phyloP scores from a whole-genome alignment of 1,140 invertebrate species.

The Lepidotrigona ventralis region DNA sequence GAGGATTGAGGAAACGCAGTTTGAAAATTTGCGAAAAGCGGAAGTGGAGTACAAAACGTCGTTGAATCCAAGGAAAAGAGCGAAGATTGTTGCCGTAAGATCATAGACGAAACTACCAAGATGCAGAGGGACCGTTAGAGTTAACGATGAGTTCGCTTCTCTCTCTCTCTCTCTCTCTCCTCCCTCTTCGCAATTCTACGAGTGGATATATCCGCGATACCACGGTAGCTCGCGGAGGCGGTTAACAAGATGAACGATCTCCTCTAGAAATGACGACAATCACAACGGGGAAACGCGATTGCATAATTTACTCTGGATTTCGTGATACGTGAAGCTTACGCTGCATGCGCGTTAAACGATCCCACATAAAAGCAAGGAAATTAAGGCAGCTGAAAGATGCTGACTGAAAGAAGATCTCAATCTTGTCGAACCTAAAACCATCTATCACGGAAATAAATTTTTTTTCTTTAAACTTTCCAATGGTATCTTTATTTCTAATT shows the following conservation, averaged over 20 bases:
- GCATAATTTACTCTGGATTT: conserved; percentile 30
- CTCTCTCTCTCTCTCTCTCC: conserved; percentile 3
- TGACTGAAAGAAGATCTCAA: too few species aligned
- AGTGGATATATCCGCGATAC: conserved; percentile 29
- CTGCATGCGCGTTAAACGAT: too few species aligned
- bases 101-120: conserved; percentile 33
- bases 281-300: conserved; percentile 5
- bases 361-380: too few species aligned
- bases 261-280: neutral
- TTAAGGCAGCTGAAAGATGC: too few species aligned
- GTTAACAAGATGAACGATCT: conserved; percentile 34
- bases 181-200: conserved; percentile 30
- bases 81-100: conserved; percentile 30
- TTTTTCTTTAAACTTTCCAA: too few species aligned
- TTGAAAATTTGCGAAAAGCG: neutral
- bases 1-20: neutral
- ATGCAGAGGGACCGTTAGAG: conserved; percentile 49
- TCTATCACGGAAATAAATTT: too few species aligned
- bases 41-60: neutral
- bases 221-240: conserved; percentile 40
- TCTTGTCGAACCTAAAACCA: too few species aligned
- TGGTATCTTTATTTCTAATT: too few species aligned
- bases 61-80: neutral
- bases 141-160: conserved; percentile 49
- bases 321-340: too few species aligned